These are phyloP conservation scores for Stichopus chloronotus DNA, from an alignment of 35 echinoderm and acorn worm species.

Conservation along the genomic window DNA sequence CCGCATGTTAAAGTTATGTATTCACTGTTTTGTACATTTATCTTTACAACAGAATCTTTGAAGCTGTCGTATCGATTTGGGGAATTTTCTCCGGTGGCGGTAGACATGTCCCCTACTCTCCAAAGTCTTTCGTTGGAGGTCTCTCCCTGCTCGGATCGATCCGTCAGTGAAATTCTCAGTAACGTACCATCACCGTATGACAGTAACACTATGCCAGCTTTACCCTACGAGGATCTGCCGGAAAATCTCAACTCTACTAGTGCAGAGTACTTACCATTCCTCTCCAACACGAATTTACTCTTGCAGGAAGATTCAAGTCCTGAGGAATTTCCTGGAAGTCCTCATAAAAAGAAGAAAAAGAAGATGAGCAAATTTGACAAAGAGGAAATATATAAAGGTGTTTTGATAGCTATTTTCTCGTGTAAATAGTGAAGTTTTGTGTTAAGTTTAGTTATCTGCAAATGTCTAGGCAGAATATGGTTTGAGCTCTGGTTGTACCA, in stretches of 20 bases:
- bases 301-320: conserved; percentile 92
- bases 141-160: conserved; percentile 54
- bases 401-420: neutral
- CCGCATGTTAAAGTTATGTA: neutral
- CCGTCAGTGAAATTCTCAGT: conserved; percentile 32
- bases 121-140: conserved; percentile 37
- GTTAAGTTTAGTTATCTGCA: too few relatives aligned
- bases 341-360: conserved; percentile 5
- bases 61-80: conserved; percentile 16
- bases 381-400: conserved; percentile 29
- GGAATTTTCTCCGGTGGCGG: conserved; percentile 14
- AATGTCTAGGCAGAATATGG: too few relatives aligned
- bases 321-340: conserved; percentile 65
- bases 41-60: neutral
- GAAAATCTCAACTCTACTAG: conserved; percentile 69
- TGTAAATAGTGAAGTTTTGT: neutral
- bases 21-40: neutral
- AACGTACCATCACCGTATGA: conserved; percentile 60
- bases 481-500: too few relatives aligned
- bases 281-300: conserved; percentile 88
- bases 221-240: conserved; percentile 7
- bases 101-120: conserved; percentile 25
- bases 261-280: conserved; percentile 80
- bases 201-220: conserved; percentile 63
- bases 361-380: neutral